Evolutionary conservation across 2,888 invertebrate species (phyloP), one percentile per base, ranked within the genome.

Genomic region (Eulithis testata): DNA sequence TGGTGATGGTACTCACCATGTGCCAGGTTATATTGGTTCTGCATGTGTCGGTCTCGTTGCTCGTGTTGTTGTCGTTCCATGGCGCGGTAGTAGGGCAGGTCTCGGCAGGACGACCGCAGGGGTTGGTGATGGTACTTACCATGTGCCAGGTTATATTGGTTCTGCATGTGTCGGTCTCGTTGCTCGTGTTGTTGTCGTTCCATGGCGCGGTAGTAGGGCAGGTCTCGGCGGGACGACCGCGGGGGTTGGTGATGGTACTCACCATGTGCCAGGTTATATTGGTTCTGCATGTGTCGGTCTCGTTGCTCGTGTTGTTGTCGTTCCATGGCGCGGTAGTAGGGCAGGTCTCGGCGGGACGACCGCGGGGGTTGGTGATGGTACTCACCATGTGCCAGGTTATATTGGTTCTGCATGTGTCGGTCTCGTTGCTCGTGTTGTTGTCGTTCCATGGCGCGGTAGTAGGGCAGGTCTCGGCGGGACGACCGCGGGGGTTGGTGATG

Each of bases 261-360:
- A 91, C 90, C 91, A 1, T 81, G 76, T 11, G 87, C 79, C 7
- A 86, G 57, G 69, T 91, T 90, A 69, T 82, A 79, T 0, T 85
- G 85, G 57, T 76, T 87, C 73, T 84, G 49, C n/a, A 21, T 83
- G 44, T 85, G 69, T 0, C 88, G 65, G 59, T 65, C 69, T 0
- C 65, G 59, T 61, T 84, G 91, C 80, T 81, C 93, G 60, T 68
- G 78, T 77, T 84, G 87, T 11, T 83, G 83, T 0, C 89, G 76
- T 44, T 74, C 76, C 65, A 85, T 0, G 0, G 89, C 90, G 72
- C 81, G 83, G 78, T 79, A 79, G 79, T 77, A 85, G 2, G 85
- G 79, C 69, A 76, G 65, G 71, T 91, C 91, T 49, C 91, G 89
- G 71, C 66, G 72, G 4, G 78, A 71, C 0, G 78, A 45, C 14